Percentiles rank a stretch among this genome's conserved stretches.
Conservation (phyloP, 2,888 invertebrate genomes). For the Anthophora plumipes region DNA sequence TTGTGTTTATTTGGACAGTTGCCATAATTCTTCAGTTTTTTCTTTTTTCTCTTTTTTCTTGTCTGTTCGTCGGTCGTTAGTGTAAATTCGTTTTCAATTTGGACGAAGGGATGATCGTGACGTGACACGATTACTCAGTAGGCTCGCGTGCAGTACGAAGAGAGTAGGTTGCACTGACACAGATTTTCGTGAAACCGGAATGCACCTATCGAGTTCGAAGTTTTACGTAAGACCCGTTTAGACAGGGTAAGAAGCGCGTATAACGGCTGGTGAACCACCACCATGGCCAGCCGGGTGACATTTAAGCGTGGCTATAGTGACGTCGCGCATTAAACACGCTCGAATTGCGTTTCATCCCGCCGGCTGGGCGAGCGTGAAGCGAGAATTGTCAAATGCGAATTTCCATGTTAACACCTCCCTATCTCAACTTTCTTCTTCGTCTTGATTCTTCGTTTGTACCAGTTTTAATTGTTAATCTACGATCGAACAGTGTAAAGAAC, state of each 20-base stretch:
- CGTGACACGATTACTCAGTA: not conserved
- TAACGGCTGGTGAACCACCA: slow-evolving; percentile 23
- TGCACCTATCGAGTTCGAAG: slow-evolving; percentile 14
- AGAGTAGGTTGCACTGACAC: slow-evolving; percentile 9
- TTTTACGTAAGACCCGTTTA: slow-evolving; percentile 30
- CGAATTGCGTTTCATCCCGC: not conserved
- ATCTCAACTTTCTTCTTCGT: not conserved
- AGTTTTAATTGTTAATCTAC: no score
- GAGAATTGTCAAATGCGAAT: not conserved
- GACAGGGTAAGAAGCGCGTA: not conserved
- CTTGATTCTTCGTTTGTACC: not conserved
- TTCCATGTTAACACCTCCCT: not conserved
- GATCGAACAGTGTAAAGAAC: no score
- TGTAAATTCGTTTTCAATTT: not conserved
- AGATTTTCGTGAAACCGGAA: slow-evolving; percentile 7
- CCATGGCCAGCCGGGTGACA: slow-evolving; percentile 25
- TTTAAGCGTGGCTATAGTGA: slow-evolving; percentile 28
- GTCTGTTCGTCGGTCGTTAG: not conserved
- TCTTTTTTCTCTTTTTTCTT: not conserved
- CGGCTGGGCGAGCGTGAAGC: not conserved
- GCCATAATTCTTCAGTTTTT: no score
- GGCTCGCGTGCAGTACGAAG: slow-evolving; percentile 9
- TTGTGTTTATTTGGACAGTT: not conserved
- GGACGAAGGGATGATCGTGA: not conserved
- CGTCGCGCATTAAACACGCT: slow-evolving; percentile 13